These are phyloP conservation scores for Conopomorpha cramerella DNA, from an alignment of 1,140 invertebrate species.

Conservation along the genomic window DNA sequence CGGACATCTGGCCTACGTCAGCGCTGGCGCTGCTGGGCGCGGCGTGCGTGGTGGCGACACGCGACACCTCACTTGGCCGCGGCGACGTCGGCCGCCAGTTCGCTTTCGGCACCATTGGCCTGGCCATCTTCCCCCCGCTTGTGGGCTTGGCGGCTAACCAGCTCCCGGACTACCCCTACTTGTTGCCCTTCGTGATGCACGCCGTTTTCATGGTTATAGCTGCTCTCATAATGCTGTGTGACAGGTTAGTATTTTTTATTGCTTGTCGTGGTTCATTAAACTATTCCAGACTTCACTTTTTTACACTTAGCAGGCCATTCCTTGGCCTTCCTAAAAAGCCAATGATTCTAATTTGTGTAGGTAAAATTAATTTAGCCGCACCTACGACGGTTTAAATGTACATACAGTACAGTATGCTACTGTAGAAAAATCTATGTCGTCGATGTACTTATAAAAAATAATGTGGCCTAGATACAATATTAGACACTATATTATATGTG, in stretches of 20 bases:
- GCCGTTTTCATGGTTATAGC: slow-evolving; percentile 67
- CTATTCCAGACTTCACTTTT: too few species aligned
- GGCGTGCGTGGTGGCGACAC: slow-evolving; percentile 77
- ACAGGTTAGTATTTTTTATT: slow-evolving; percentile 63
- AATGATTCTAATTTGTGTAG: too few species aligned
- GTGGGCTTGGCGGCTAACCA: slow-evolving; percentile 59
- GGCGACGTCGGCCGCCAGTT: slow-evolving; percentile 82
- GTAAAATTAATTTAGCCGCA: too few species aligned
- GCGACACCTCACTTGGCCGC: slow-evolving; percentile 76
- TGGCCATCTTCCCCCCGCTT: slow-evolving; percentile 72
- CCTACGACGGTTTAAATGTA: too few species aligned
- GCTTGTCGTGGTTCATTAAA: too few species aligned
- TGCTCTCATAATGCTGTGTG: slow-evolving; percentile 66
- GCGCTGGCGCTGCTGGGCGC: slow-evolving; percentile 73
- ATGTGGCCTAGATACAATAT: too few species aligned
- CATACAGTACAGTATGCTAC: too few species aligned
- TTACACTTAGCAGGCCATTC: too few species aligned
- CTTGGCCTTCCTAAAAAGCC: too few species aligned
- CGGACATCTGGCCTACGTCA: slow-evolving; percentile 77
- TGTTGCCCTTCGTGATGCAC: slow-evolving; percentile 64
- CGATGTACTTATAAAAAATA: too few species aligned
- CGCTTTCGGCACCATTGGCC: slow-evolving; percentile 74
- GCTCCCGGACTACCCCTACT: slow-evolving; percentile 41
- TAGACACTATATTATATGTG: too few species aligned
- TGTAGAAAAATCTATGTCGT: too few species aligned